A percentile compares a stretch with the other conserved stretches of the same genome.
Conservation (phyloP, 2,797 vertebrate genomes). For the Gephyroberyx darwinii region DNA sequence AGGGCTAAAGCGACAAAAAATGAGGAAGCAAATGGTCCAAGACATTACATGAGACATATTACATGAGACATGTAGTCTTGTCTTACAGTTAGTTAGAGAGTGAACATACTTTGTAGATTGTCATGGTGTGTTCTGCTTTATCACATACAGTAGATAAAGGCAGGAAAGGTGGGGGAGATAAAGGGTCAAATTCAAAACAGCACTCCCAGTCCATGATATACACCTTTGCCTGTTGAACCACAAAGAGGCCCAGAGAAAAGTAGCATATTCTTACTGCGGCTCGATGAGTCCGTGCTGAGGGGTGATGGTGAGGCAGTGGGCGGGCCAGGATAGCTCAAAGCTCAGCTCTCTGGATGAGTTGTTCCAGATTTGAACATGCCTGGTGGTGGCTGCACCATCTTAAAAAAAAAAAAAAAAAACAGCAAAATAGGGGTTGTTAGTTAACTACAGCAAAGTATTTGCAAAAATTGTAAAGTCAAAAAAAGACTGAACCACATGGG, state of each 20-base stretch:
- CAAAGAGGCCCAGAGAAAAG: not conserved
- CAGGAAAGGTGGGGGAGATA: not conserved
- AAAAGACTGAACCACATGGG: not conserved
- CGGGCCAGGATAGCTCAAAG: conserved; percentile 97
- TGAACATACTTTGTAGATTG: not conserved
- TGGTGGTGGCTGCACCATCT: conserved; percentile 84
- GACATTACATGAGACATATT: not conserved
- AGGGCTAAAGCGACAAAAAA: not conserved
- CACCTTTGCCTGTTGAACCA: not conserved
- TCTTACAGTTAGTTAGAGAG: not conserved
- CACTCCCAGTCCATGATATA: not conserved
- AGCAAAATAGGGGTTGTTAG: not conserved
- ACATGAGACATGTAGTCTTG: too few relatives aligned
- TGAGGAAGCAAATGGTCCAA: not conserved
- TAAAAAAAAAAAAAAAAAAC: conserved; percentile 1
- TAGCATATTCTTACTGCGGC: conserved; percentile 84
- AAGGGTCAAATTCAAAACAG: not conserved
- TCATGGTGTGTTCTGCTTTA: not conserved
- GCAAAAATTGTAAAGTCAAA: not conserved
- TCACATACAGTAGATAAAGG: not conserved
- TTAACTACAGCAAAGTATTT: not conserved
- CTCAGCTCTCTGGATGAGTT: conserved; percentile 80
- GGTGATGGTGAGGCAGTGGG: conserved; percentile 94
- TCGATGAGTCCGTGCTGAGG: conserved; percentile 91
- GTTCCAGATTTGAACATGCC: conserved; percentile 86